A percentile compares a stretch with the other conserved stretches of the same genome.
These are phyloP conservation scores for Drosophila nr. perissopoda DNA, from an alignment of 2,888 invertebrate species.

Conservation along the genomic window DNA sequence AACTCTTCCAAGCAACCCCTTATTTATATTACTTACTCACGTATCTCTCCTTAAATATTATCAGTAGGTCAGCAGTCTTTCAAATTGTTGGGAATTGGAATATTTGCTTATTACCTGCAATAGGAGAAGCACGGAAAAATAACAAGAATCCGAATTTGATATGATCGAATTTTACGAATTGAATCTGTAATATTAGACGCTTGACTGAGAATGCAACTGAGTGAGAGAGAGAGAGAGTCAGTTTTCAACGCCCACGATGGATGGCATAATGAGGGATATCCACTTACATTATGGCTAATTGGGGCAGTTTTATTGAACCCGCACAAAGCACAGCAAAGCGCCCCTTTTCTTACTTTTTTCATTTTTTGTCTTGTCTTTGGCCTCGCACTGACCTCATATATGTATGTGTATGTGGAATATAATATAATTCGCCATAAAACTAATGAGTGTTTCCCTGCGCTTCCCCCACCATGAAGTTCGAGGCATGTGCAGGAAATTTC, in stretches of 20 bases:
- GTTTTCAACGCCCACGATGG: constrained; percentile 48
- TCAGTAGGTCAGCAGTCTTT: constrained; percentile 7
- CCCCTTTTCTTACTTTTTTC: constrained; percentile 3
- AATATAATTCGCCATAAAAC: constrained; percentile 58
- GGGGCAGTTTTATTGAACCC: constrained; percentile 45
- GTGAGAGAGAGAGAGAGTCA: constrained; percentile 14
- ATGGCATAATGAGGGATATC: constrained; percentile 36
- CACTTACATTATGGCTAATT: constrained; percentile 69
- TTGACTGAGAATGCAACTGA: constrained; percentile 10
- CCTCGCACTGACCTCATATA: constrained; percentile 60
- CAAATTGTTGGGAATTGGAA: constrained; percentile 3
- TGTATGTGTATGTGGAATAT: background rate
- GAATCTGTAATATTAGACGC: constrained; percentile 23
- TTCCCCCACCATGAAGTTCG: background rate
- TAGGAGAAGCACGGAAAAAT: constrained; percentile 8
- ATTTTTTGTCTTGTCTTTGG: constrained; percentile 10
- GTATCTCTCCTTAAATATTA: background rate
- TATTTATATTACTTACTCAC: background rate
- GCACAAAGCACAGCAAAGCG: constrained; percentile 4
- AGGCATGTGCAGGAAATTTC: constrained; percentile 63
- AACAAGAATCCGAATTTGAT: constrained; percentile 27
- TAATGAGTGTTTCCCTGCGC: constrained; percentile 27
- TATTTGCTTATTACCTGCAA: constrained; percentile 25
- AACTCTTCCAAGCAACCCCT: background rate
- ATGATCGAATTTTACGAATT: constrained; percentile 41